These are phyloP conservation scores for Villa cingulata DNA, from an alignment of 2,888 invertebrate genomes.

Conservation along the genomic window DNA sequence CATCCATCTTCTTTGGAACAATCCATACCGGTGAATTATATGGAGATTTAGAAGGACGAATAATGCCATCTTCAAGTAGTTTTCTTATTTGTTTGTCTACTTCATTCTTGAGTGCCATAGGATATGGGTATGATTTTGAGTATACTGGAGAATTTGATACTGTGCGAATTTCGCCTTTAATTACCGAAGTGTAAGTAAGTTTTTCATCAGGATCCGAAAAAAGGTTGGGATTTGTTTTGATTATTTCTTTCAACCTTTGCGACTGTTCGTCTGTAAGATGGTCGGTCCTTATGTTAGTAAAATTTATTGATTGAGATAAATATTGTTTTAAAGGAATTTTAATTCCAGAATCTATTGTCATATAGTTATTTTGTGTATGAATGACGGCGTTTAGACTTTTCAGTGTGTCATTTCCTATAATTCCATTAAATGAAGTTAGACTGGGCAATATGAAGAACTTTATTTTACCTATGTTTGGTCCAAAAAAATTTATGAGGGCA, in stretches of 20 bases:
- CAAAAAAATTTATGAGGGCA: conserved; percentile 8
- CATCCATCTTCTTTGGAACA: no score
- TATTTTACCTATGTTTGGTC: neutral
- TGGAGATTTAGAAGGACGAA: conserved; percentile 2
- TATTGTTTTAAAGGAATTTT: conserved; percentile 1
- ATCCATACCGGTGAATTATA: no score
- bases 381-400: neutral
- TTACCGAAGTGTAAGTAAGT: neutral
- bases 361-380: neutral
- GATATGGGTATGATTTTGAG: conserved; percentile 8
- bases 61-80: conserved; percentile 7
- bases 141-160: conserved; percentile 1
- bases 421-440: neutral
- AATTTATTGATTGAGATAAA: neutral
- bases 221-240: neutral
- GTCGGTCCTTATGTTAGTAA: neutral
- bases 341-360: neutral
- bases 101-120: conserved; percentile 1
- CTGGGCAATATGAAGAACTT: neutral
- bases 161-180: conserved; percentile 5
- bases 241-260: neutral
- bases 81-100: conserved; percentile 7
- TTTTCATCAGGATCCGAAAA: conserved; percentile 2
- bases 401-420: neutral
- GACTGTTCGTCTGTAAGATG: neutral